These are phyloP conservation scores for Caenorhabditis brenneri DNA, from an alignment of 1,140 invertebrate genomes.

Conservation along the genomic window DNA sequence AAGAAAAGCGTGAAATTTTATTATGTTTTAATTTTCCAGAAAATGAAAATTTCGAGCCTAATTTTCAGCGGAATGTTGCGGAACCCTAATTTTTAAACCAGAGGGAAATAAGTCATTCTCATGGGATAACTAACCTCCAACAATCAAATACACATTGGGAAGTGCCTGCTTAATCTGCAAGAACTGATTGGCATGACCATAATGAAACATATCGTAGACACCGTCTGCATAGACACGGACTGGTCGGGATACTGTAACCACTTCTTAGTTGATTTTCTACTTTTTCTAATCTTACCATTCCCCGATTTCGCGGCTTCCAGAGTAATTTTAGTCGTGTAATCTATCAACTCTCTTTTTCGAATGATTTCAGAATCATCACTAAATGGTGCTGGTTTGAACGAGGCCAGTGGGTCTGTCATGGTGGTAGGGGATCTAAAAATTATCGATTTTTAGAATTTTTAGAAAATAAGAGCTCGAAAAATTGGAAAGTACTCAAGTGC, in stretches of 20 bases:
- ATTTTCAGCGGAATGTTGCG: no score
- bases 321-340: neutral
- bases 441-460: no score
- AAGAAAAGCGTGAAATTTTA: no score
- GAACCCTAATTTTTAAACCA: no score
- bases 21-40: no score
- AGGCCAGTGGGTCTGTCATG: neutral
- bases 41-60: no score
- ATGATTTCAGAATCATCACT: conserved; percentile 1
- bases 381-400: neutral
- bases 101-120: no score
- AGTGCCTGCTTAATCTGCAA: conserved; percentile 98
- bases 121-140: conserved; percentile 88
- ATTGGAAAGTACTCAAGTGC: no score
- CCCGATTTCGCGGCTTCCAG: neutral
- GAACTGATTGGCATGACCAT: conserved; percentile 94
- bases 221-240: conserved; percentile 75
- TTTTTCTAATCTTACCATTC: neutral
- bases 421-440: neutral
- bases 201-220: conserved; percentile 76
- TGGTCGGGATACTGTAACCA: conserved; percentile 64
- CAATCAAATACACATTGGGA: conserved; percentile 95
- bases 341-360: neutral
- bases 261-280: neutral
- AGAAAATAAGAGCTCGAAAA: no score